Evolutionary conservation across 2,888 invertebrate genomes (phyloP), one percentile per base, ranked within the genome.

Genomic region (Lypha dubia): DNA sequence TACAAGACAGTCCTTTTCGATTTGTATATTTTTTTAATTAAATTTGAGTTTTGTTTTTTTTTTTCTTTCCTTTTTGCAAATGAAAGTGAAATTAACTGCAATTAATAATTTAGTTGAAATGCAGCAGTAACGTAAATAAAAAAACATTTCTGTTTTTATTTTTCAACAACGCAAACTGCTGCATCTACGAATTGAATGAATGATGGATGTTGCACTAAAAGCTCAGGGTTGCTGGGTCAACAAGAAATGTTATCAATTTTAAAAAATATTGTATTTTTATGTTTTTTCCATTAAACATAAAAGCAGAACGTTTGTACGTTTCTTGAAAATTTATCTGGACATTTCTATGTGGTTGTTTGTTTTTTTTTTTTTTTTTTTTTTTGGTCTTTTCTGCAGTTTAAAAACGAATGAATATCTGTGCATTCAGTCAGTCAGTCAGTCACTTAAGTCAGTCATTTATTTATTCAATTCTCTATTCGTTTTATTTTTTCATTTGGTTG

Each of bases 61-160:
- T 24, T 65, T 46, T 13, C 7, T 1, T 17, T 22, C 53, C n/a
- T 41, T 35, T 7, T 15, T 49, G 7, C 20, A 75, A 74, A 53
- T 62, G 75, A 75, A 81, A 81, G 75, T 70, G 56, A 81, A 81
- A 81, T 80, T 68, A 80, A 74, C 56, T 80, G 41, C 74, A 74
- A 58, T 81, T 81, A 60, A 68, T 81, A 75, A 81, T 81, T 70
- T 63, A 56, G 68, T 81, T 68, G 53, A 60, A 56, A 53, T 75
- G 51, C 53, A 20, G 51, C 53, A 20, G 41, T 7, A 53, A 44
- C 3, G 44, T 41, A 53, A 46, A 75, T 3, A 35, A 46, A 56
- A 76, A n/a, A n/a, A n/a, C n/a, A n/a, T n/a, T n/a, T n/a, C 11
- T 75, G 8, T 63, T 74, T 20, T 24, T 41, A 51, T 75, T 56